phyloP scores from a whole-genome alignment of 2,888 invertebrate species.

The Anticlea derivata region DNA sequence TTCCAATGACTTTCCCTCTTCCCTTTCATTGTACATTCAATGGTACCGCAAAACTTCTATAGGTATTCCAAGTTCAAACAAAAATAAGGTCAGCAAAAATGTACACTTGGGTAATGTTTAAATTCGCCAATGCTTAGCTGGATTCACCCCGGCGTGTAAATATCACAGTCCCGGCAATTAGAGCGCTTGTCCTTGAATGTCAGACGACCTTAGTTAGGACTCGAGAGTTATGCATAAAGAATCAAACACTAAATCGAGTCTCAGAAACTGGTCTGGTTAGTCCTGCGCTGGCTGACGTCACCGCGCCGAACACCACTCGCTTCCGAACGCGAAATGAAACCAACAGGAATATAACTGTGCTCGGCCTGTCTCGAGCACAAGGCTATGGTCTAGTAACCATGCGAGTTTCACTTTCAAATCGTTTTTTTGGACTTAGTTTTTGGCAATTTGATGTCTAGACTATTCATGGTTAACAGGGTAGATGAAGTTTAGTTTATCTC shows the following conservation, averaged over 20 bases:
- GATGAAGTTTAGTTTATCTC: conserved; percentile 3
- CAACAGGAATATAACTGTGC: conserved; percentile 60
- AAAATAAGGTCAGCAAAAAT: no score
- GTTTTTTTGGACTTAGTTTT: conserved; percentile 34
- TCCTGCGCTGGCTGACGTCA: conserved; percentile 72
- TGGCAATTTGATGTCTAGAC: conserved; percentile 33
- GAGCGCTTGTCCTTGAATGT: conserved; percentile 36
- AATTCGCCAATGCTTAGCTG: no score
- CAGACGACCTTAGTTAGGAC: conserved; percentile 80
- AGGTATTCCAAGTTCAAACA: no score
- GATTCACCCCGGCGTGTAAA: conserved; percentile 26
- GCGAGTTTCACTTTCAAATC: conserved; percentile 42
- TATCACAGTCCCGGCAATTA: conserved; percentile 36
- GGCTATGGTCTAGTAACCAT: conserved; percentile 42
- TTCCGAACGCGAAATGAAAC: conserved; percentile 61
- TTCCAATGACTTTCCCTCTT: no score
- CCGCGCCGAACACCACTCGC: conserved; percentile 55
- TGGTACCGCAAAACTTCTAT: no score
- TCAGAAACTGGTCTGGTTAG: conserved; percentile 69
- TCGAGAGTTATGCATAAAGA: conserved; percentile 78
- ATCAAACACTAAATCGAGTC: conserved; percentile 78
- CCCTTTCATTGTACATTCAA: no score
- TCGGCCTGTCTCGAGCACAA: conserved; percentile 43
- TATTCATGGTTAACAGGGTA: conserved; percentile 31
- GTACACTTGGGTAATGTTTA: no score